These are phyloP conservation scores for Callipepla squamata DNA, from an alignment of 2,113 vertebrate genomes.

Conservation along the genomic window DNA sequence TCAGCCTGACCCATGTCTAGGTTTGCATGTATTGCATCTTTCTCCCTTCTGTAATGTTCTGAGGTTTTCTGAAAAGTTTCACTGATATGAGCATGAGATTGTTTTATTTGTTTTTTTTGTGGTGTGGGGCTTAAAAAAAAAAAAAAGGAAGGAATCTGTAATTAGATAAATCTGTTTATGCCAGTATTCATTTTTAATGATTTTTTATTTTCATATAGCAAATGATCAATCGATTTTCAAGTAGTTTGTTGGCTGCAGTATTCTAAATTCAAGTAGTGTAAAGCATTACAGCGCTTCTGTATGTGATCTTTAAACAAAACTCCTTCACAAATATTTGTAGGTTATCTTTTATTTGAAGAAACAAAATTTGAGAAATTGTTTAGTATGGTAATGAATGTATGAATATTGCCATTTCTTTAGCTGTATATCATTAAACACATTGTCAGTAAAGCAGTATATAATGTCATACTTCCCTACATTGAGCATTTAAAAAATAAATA, in stretches of 20 bases:
- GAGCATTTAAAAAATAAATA: neutral
- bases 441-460: neutral
- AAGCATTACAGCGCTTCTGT: neutral
- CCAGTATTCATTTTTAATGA: neutral
- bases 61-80: conserved; percentile 31
- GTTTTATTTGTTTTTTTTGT: neutral
- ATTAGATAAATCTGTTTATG: neutral
- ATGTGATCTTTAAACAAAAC: neutral
- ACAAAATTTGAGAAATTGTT: neutral
- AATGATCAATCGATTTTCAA: neutral
- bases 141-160: neutral
- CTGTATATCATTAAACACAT: neutral
- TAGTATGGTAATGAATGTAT: neutral
- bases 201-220: neutral
- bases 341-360: neutral
- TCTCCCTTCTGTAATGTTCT: neutral
- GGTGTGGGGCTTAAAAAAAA: neutral
- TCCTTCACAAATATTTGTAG: neutral
- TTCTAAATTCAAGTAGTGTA: neutral
- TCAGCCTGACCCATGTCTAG: neutral
- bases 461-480: neutral
- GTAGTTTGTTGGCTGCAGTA: neutral
- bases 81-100: neutral
- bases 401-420: neutral
- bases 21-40: neutral